Evolutionary conservation across 2,888 invertebrate species (phyloP), one percentile per base, ranked within the genome.

Genomic region (Drosophila rubida): DNA sequence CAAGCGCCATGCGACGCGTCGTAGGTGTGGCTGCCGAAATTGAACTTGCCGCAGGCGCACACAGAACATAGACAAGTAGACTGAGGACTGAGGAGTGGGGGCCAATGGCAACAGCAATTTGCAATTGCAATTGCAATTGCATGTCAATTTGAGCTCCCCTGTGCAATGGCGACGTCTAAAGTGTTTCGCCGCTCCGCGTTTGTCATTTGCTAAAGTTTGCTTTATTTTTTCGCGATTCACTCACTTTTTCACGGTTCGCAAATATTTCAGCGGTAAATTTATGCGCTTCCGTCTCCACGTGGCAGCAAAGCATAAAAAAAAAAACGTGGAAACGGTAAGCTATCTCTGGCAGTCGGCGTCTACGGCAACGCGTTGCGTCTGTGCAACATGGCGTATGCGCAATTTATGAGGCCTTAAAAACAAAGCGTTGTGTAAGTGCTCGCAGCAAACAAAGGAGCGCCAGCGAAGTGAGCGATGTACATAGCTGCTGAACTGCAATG

Each of bases 231-330:
- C n/a, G n/a, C 46, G 41, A 23, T 11, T n/a, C n/a, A 30, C 51
- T 37, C 44, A 55, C 45, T 66, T 66, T 68, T 80, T 83, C 78
- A 75, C 75, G 75, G 71, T 55, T 82, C 71, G 67, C 82, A 79
- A 81, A 85, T 84, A 85, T 81, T 81, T 69, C 82, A 80, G 51
- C 75, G 41, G 53, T 57, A 72, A 82, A 80, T 80, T 85, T 85
- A 82, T 85, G 78, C 72, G 75, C 70, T 69, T 69, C 60, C 69
- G 66, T 59, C 53, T 45, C 23, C 32, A 71, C 35, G 41, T n/a
- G 4, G 5, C 37, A 16, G 16, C 11, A 9, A 45, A 13, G 46
- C 6, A 22, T 42, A 23, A 32, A 27, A 59, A 63, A 53, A 16
- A 53, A 63, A n/a, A n/a, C n/a, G n/a, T 19, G 53, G 19, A 19